Evolutionary conservation across 2,888 invertebrate species (phyloP).

Genomic region (Horisme vitalbata): DNA sequence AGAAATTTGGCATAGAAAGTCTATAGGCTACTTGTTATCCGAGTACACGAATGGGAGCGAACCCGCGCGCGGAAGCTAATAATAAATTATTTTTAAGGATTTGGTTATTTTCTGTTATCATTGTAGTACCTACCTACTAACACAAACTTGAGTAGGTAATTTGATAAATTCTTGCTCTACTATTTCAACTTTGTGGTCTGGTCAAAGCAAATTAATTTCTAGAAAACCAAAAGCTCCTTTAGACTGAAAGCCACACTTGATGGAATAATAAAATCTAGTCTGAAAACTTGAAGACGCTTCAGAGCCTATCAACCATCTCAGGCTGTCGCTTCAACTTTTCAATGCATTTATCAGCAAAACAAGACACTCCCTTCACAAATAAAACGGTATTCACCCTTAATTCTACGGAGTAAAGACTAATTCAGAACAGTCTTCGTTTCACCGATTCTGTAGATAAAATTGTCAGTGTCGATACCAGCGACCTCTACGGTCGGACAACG

Average conservation of each 20-base stretch:
- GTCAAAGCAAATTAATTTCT: too few relatives aligned
- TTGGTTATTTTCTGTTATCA: too few relatives aligned
- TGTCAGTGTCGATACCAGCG: constrained; percentile 47
- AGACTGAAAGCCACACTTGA: not conserved
- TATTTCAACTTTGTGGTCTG: too few relatives aligned
- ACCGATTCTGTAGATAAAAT: constrained; percentile 18
- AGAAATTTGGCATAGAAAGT: too few relatives aligned
- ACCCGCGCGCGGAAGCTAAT: too few relatives aligned
- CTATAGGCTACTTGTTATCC: too few relatives aligned
- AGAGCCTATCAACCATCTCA: constrained; percentile 40
- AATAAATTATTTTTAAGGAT: too few relatives aligned
- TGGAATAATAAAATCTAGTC: constrained; percentile 12
- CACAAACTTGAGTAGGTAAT: too few relatives aligned
- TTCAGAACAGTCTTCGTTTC: constrained; percentile 20
- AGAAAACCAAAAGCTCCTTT: too few relatives aligned
- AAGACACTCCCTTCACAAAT: constrained; percentile 14
- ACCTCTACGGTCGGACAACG: constrained; percentile 73
- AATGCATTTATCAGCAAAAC: constrained; percentile 46
- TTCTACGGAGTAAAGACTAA: constrained; percentile 24
- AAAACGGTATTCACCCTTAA: not conserved
- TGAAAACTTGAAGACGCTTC: constrained; percentile 32
- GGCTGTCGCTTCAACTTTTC: constrained; percentile 46
- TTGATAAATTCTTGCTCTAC: too few relatives aligned
- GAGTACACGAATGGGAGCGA: too few relatives aligned
- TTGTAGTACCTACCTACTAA: too few relatives aligned